Percentiles rank a stretch among this genome's conserved stretches.
Evolutionary conservation across 2,113 vertebrate species (phyloP).

Genomic region (Telmatochromis brachygnathus): DNA sequence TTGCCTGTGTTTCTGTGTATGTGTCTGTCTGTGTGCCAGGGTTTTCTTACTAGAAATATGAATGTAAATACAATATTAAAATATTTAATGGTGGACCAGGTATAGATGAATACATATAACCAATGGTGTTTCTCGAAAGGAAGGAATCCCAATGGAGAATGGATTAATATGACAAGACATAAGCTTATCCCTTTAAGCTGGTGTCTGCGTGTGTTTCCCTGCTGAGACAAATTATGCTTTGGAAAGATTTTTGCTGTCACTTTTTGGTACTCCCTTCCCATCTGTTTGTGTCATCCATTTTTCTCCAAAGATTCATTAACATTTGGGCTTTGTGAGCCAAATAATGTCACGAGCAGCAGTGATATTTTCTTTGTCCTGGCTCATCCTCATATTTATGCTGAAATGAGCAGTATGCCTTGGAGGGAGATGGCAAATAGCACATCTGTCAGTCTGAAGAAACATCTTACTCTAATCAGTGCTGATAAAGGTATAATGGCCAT

Average conservation of each 20-base stretch:
- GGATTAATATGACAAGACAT: not conserved
- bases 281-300: not conserved
- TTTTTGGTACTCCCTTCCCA: slow-evolving; percentile 17
- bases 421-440: slow-evolving; percentile 4
- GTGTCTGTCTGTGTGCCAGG: not conserved
- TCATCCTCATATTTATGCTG: slow-evolving; percentile 2
- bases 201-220: slow-evolving; percentile 6
- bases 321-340: slow-evolving; percentile 1
- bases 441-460: slow-evolving; percentile 3
- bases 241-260: slow-evolving; percentile 12
- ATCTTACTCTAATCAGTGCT: not conserved
- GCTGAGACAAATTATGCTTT: slow-evolving; percentile 16
- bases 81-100: not conserved
- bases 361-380: not conserved
- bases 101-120: not conserved
- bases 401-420: slow-evolving; percentile 8
- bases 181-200: not conserved
- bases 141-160: not conserved
- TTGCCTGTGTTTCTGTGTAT: not conserved
- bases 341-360: not conserved
- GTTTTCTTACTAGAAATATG: not conserved
- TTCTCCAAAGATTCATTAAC: slow-evolving; percentile 15
- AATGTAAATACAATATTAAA: not conserved
- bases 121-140: not conserved
- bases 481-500: not conserved